Evolutionary conservation across 2,888 invertebrate species (phyloP).

Genomic region (Agonopterix arenella): DNA sequence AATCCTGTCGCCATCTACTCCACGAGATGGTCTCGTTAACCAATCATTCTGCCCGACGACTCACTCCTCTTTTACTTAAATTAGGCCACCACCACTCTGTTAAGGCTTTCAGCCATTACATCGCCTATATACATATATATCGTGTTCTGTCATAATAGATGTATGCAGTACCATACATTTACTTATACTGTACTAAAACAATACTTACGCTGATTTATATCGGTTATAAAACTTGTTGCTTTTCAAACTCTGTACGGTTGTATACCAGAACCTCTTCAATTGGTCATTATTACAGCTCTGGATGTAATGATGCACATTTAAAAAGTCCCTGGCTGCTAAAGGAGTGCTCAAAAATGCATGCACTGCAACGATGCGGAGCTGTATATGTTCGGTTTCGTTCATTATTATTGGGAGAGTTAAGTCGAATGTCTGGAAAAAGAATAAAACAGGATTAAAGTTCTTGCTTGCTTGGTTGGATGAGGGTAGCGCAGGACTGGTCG

Average conservation of each 20-base stretch:
- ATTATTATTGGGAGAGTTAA: slow-evolving; percentile 80
- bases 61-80: no score
- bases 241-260: slow-evolving; percentile 81
- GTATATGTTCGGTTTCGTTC: slow-evolving; percentile 80
- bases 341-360: slow-evolving; percentile 78
- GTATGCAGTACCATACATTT: no score
- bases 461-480: no score
- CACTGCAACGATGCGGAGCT: slow-evolving; percentile 81
- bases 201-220: slow-evolving; percentile 80
- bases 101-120: no score
- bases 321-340: slow-evolving; percentile 79
- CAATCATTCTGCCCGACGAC: no score
- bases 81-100: no score
- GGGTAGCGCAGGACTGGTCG: no score
- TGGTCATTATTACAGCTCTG: slow-evolving; percentile 78
- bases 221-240: slow-evolving; percentile 80
- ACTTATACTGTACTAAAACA: background rate
- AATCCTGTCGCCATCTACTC: no score
- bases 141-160: no score
- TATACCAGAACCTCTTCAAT: slow-evolving; percentile 83
- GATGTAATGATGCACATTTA: slow-evolving; percentile 83
- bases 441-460: background rate
- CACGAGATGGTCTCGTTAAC: no score
- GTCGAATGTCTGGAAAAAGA: slow-evolving; percentile 55
- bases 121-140: no score